A percentile compares a stretch with the other conserved stretches of the same genome.
phyloP scores from a whole-genome alignment of 2,797 vertebrate genomes.

The Scomberomorus guttatus region DNA sequence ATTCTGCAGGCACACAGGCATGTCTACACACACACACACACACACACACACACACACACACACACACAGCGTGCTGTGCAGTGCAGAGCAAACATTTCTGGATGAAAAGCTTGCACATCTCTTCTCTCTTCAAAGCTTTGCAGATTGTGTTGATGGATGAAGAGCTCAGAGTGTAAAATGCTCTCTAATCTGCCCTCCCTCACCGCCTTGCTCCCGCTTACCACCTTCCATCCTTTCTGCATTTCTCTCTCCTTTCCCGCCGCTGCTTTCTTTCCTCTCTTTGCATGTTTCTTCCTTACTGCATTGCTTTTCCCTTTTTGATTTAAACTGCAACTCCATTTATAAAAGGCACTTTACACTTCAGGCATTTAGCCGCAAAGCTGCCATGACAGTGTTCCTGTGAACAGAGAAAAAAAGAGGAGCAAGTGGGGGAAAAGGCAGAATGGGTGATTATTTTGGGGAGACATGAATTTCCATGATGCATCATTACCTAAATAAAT shows the following conservation, averaged over 20 bases:
- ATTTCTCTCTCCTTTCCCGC: not conserved
- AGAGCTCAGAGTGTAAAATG: constrained; percentile 73
- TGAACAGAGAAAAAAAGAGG: not conserved
- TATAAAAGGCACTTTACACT: not conserved
- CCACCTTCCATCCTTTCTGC: constrained; percentile 33
- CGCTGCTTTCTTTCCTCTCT: constrained; percentile 15
- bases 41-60: constrained; percentile 13
- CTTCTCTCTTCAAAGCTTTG: constrained; percentile 72
- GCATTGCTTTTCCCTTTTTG: constrained; percentile 19
- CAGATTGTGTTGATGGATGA: constrained; percentile 79
- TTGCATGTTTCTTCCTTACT: constrained; percentile 34
- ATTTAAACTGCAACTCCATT: constrained; percentile 36
- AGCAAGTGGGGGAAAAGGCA: not conserved
- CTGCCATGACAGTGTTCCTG: not conserved
- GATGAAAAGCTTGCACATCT: constrained; percentile 73
- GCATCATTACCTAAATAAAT: not conserved
- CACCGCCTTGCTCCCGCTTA: constrained; percentile 41
- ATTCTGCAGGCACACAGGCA: constrained; percentile 54
- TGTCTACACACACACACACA: constrained; percentile 6
- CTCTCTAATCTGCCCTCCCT: constrained; percentile 74
- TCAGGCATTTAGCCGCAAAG: not conserved
- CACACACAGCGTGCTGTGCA: constrained; percentile 28
- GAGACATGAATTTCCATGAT: not conserved
- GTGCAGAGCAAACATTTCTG: constrained; percentile 73
- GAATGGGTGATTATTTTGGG: not conserved